phyloP scores from a whole-genome alignment of 2,888 invertebrate genomes.

The Eurois occulta region DNA sequence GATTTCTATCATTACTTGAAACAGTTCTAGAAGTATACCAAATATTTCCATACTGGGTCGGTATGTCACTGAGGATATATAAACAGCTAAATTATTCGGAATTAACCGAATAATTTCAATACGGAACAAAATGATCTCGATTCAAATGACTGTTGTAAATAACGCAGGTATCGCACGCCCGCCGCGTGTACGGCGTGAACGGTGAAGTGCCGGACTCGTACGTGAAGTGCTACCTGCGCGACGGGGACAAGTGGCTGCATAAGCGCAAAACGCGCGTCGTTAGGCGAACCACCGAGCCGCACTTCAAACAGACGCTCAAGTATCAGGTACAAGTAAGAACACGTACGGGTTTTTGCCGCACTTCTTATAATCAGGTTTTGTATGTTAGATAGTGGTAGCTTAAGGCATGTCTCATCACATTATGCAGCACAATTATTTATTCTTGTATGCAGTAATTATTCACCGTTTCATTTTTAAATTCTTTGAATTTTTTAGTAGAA shows the following conservation, averaged over 20 bases:
- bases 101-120: background rate
- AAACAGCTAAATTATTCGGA: no score
- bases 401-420: slow-evolving; percentile 24
- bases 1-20: background rate
- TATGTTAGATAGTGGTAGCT: slow-evolving; percentile 12
- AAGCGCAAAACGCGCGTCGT: slow-evolving; percentile 97
- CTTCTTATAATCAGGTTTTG: slow-evolving; percentile 42
- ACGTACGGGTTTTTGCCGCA: slow-evolving; percentile 53
- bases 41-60: background rate
- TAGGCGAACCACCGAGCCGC: slow-evolving; percentile 95
- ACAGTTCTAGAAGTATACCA: background rate
- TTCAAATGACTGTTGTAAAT: slow-evolving; percentile 10
- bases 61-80: background rate
- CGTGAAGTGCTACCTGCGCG: slow-evolving; percentile 97
- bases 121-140: background rate
- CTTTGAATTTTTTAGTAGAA: background rate
- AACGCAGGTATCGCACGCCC: slow-evolving; percentile 85
- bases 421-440: slow-evolving; percentile 8
- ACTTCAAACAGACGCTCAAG: slow-evolving; percentile 96
- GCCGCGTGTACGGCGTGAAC: slow-evolving; percentile 90
- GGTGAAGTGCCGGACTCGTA: slow-evolving; percentile 96
- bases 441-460: slow-evolving; percentile 6
- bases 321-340: slow-evolving; percentile 91
- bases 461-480: background rate
- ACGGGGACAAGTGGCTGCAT: slow-evolving; percentile 96